These are phyloP conservation scores for Phymastichus coffea DNA, from an alignment of 1,140 invertebrate genomes.

Conservation along the genomic window DNA sequence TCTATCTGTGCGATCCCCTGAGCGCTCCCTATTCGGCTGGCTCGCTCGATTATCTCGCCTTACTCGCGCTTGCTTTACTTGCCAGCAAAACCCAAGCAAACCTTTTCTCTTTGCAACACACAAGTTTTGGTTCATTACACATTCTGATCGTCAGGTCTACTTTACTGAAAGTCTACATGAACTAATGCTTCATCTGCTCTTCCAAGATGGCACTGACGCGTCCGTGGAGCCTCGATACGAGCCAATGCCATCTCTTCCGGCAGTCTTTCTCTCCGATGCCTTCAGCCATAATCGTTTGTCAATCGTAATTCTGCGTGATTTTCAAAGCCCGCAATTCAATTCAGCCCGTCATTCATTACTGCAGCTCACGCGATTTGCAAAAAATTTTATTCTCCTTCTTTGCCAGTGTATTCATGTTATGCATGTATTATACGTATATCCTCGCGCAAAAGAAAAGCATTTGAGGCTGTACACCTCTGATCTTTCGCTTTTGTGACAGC, in stretches of 20 bases:
- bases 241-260: neutral
- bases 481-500: no score
- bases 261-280: slow-evolving; percentile 24
- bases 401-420: slow-evolving; percentile 3
- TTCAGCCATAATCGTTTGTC: slow-evolving; percentile 35
- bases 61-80: neutral
- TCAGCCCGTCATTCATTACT: slow-evolving; percentile 25
- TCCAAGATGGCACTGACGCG: slow-evolving; percentile 38
- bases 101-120: neutral
- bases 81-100: no score
- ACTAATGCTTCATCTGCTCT: neutral
- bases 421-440: no score
- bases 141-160: no score
- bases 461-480: slow-evolving; percentile 24
- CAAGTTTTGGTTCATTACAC: no score
- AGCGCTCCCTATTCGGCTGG: neutral
- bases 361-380: slow-evolving; percentile 22
- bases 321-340: no score
- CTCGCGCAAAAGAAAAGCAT: no score
- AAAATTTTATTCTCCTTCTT: no score
- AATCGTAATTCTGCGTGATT: no score
- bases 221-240: slow-evolving; percentile 19
- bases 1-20: no score
- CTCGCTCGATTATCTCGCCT: neutral
- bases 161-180: no score